Base-by-base conservation (phyloP, 2,797 vertebrate genomes). In the Adelosebastes latens region DNA sequence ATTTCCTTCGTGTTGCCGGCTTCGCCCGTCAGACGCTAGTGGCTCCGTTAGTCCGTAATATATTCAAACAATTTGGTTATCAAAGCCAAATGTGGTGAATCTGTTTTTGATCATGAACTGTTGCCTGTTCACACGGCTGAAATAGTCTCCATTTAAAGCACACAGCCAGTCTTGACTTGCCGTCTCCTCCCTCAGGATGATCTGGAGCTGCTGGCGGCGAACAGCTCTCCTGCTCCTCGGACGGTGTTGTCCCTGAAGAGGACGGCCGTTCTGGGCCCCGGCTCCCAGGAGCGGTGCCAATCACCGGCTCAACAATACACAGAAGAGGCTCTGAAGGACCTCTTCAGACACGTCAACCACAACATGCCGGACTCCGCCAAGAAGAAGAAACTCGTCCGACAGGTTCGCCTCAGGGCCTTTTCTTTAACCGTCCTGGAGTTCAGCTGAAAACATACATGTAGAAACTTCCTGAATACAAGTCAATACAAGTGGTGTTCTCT, bases 361-460 rank as follows among this genome's bases (percentile, higher is more conserved):
- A 97, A 95, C 81, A 98, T 99, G 98, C 98, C 98, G 0, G 97
- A 99, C 80, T 99, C 98, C 0, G 96, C 98, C 70, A 99, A 99
- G 95, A 99, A 99, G 94, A 99, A 99, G 84, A 98, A 97, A 31
- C 96, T 99, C 11, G 97, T 99, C 77, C 95, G 97, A 80, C 98
- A 99, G 98, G 98, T 99, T 24, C 0, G 0, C 2, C 3, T 31
- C n/a, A 36, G 13, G 34, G 34, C 53, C 0, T 27, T 34, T 59
- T n/a, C 52, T 20, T 34, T 56, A 16, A 5, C 29, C 16, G 22
- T 53, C 62, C 2, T 18, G 6, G 6, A 27, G 3, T 25, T 20
- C 4, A 36, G 18, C 12, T 39, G 22, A 8, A 56, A 66, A 36
- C 22, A 20, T 1, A 3, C 2, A 10, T 14, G 6, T 27, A 25